phyloP scores from a whole-genome alignment of 1,140 invertebrate genomes.

The Octopus sinensis region DNA sequence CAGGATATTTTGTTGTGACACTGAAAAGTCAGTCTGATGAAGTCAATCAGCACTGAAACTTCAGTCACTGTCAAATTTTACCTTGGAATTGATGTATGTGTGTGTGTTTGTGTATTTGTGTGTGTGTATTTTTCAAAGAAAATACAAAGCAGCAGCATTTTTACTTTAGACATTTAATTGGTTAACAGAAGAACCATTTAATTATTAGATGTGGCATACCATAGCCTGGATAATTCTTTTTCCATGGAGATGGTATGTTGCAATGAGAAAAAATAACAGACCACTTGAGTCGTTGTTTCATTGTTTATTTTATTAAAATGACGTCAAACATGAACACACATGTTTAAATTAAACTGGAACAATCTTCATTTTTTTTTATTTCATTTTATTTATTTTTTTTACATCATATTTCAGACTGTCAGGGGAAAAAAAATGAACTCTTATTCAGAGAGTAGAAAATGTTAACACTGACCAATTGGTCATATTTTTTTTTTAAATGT shows the following conservation, averaged over 20 bases:
- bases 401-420: constrained; percentile 2
- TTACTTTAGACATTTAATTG: too few species aligned
- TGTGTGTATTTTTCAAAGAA: too few species aligned
- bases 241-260: not conserved
- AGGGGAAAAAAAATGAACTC: not conserved
- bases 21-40: too few species aligned
- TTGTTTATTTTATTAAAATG: constrained; percentile 13
- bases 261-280: not conserved
- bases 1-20: too few species aligned
- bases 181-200: too few species aligned
- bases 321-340: constrained; percentile 10
- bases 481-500: not conserved
- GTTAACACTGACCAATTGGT: not conserved
- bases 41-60: too few species aligned
- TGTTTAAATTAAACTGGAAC: constrained; percentile 11
- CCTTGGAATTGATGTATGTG: too few species aligned
- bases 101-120: too few species aligned
- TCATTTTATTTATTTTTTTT: not conserved
- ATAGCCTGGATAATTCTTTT: too few species aligned
- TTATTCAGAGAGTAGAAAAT: not conserved
- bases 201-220: too few species aligned
- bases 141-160: too few species aligned
- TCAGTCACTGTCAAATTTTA: too few species aligned
- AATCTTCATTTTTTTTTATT: not conserved
- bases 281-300: constrained; percentile 1